Evolutionary conservation across 1,140 invertebrate species (phyloP).

Genomic region (Hypothenemus hampei): DNA sequence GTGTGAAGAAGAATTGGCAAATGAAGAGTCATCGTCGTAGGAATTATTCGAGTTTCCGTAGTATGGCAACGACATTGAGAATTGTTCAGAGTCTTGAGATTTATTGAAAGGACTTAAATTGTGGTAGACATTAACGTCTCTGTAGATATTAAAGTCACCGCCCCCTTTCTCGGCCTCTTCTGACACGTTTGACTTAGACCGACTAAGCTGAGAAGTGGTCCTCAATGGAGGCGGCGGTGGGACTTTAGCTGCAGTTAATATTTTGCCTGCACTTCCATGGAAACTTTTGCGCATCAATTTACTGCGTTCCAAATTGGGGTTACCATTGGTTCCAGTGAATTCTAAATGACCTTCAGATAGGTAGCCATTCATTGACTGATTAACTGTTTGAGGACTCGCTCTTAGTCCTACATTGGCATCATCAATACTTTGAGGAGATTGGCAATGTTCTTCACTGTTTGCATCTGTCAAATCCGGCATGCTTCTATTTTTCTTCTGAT

Average conservation of each 20-base stretch:
- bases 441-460: constrained; percentile 47
- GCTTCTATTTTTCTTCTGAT: constrained; percentile 80
- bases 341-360: constrained; percentile 83
- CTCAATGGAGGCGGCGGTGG: constrained; percentile 79
- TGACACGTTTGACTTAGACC: constrained; percentile 54
- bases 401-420: constrained; percentile 68
- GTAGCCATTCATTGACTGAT: constrained; percentile 66
- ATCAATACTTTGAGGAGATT: constrained; percentile 53
- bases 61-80: constrained; percentile 62
- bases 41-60: constrained; percentile 44
- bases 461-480: constrained; percentile 85
- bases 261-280: constrained; percentile 75
- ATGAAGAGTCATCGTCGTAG: constrained; percentile 45
- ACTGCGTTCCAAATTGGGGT: constrained; percentile 79
- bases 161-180: constrained; percentile 52
- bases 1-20: constrained; percentile 41
- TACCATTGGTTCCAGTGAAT: constrained; percentile 59
- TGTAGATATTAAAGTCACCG: constrained; percentile 47
- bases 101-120: constrained; percentile 45
- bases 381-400: constrained; percentile 37
- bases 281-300: constrained; percentile 86
- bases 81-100: constrained; percentile 49
- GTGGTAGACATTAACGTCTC: constrained; percentile 29
- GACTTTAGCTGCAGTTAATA: constrained; percentile 75
- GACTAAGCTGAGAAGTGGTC: constrained; percentile 78